Percentiles rank a stretch among this genome's conserved stretches.
Conservation (phyloP, 2,797 vertebrate species). For the Erpetoichthys calabaricus region DNA sequence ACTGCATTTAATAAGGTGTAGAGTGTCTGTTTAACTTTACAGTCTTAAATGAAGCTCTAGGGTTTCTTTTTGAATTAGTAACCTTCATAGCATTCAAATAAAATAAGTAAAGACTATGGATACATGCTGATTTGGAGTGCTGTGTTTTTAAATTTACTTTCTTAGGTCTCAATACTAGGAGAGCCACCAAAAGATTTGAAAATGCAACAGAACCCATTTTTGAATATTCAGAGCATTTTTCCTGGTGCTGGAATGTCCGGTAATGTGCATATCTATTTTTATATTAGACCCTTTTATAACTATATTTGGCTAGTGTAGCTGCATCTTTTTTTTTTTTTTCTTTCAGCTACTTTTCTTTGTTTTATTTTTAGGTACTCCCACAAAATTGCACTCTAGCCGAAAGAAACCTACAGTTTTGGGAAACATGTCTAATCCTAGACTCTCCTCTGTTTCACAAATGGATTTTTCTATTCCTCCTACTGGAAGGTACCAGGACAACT, state of each 20-base stretch:
- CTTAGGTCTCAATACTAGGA: slow-evolving; percentile 63
- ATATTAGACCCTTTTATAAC: neutral
- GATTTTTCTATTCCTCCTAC: slow-evolving; percentile 34
- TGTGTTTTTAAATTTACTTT: neutral
- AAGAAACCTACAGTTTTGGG: slow-evolving; percentile 48
- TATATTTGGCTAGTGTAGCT: neutral
- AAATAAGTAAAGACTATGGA: neutral
- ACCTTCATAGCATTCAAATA: too few species aligned
- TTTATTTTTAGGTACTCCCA: slow-evolving; percentile 30
- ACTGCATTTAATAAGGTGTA: too few species aligned
- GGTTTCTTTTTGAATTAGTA: too few species aligned
- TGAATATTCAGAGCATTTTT: slow-evolving; percentile 51
- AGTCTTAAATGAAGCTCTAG: too few species aligned
- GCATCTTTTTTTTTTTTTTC: neutral
- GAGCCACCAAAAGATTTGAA: slow-evolving; percentile 67
- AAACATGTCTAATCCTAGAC: slow-evolving; percentile 44
- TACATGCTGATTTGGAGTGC: neutral
- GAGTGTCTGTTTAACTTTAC: too few species aligned
- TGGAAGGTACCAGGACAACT: slow-evolving; percentile 55
- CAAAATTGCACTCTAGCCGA: slow-evolving; percentile 54
- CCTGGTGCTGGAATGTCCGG: slow-evolving; percentile 30
- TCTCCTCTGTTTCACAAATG: slow-evolving; percentile 32
- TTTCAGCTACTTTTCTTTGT: neutral
- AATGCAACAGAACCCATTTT: slow-evolving; percentile 56
- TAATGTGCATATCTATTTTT: slow-evolving; percentile 14